These are phyloP conservation scores for Diaperis boleti DNA, from an alignment of 2,888 invertebrate genomes.

Conservation along the genomic window DNA sequence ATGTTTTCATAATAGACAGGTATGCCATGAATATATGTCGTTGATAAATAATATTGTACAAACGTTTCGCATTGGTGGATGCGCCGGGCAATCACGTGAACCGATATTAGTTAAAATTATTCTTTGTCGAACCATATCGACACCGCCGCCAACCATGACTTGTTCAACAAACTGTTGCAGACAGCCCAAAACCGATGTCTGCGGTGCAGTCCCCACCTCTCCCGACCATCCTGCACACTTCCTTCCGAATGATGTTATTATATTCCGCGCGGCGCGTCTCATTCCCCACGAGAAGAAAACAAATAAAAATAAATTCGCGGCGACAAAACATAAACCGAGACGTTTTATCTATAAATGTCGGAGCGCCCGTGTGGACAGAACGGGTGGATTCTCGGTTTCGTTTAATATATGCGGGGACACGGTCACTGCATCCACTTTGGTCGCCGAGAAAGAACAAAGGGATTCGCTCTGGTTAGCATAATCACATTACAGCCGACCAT, in stretches of 20 bases:
- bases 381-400: constrained; percentile 35
- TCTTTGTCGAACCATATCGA: no score
- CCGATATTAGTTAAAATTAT: no score
- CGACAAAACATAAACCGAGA: constrained; percentile 7
- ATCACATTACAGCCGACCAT: constrained; percentile 46
- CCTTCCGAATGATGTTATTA: neutral
- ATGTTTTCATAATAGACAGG: no score
- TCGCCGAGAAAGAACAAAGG: constrained; percentile 46
- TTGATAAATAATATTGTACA: no score
- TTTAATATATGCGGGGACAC: constrained; percentile 48
- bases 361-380: constrained; percentile 30
- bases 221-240: no score
- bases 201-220: no score
- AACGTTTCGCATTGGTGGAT: no score
- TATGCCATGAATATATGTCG: no score
- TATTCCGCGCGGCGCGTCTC: neutral
- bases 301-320: constrained; percentile 35
- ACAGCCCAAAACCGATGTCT: no score
- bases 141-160: no score
- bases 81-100: no score
- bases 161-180: no score
- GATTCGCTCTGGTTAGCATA: constrained; percentile 48
- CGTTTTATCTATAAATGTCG: constrained; percentile 39
- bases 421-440: constrained; percentile 45
- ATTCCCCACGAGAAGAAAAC: constrained; percentile 1